These are phyloP conservation scores for Noturus placidus DNA, from an alignment of 2,113 vertebrate species.

Conservation along the genomic window DNA sequence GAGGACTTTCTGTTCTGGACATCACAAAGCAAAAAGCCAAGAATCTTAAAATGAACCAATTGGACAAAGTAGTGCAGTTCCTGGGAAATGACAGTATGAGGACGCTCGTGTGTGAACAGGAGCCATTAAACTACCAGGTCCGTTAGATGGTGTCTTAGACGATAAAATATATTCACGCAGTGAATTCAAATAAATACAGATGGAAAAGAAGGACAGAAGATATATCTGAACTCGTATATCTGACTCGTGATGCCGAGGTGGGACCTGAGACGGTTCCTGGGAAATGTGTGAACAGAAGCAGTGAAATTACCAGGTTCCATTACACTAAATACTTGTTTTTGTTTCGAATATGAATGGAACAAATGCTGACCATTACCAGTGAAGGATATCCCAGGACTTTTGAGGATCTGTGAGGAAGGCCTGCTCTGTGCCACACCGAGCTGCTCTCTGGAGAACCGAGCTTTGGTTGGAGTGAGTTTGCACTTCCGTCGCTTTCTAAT, in stretches of 20 bases:
- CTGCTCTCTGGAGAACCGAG: constrained; percentile 14
- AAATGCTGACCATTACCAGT: not conserved
- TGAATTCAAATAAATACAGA: not conserved
- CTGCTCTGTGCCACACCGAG: not conserved
- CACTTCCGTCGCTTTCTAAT: constrained; percentile 18
- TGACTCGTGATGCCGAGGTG: no score
- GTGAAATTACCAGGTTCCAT: not conserved
- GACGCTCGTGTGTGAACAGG: not conserved
- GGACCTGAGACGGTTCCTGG: no score
- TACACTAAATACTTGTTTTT: no score
- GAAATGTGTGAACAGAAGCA: not conserved
- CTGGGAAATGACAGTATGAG: not conserved
- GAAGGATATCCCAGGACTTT: not conserved
- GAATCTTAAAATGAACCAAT: not conserved
- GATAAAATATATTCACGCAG: no score
- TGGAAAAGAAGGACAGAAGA: not conserved
- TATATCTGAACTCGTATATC: no score
- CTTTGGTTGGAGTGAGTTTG: constrained; percentile 21
- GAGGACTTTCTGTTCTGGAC: not conserved
- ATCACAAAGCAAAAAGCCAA: not conserved
- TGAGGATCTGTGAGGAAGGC: not conserved
- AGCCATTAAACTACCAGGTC: no score
- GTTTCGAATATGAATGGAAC: not conserved
- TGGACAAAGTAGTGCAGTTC: not conserved
- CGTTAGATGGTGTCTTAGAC: no score